Percentiles rank a stretch among this genome's conserved stretches.
phyloP scores from a whole-genome alignment of 2,797 vertebrate species.

The Enoplosus armatus region DNA sequence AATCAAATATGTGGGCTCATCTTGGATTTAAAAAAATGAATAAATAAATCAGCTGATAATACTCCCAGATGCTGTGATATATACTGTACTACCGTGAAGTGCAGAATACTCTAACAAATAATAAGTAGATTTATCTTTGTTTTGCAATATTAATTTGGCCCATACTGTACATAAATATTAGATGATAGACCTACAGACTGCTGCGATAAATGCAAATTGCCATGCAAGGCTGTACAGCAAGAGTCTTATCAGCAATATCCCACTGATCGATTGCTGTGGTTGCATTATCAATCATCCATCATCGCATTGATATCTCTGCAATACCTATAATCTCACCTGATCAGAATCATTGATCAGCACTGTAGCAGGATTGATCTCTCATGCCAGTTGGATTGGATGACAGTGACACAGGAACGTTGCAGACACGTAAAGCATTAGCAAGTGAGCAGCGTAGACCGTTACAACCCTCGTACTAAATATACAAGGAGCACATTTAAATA shows the following conservation, averaged over 20 bases:
- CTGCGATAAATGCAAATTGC: conserved; percentile 66
- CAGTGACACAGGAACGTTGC: conserved; percentile 40
- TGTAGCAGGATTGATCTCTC: conserved; percentile 68
- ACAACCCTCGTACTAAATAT: conserved; percentile 41
- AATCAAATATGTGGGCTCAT: conserved; percentile 60
- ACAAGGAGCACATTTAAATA: conserved; percentile 55
- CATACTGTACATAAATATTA: conserved; percentile 40
- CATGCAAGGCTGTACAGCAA: conserved; percentile 32
- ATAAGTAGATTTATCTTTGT: conserved; percentile 22
- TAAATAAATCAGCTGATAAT: conserved; percentile 22
- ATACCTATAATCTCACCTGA: conserved; percentile 80
- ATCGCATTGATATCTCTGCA: conserved; percentile 81
- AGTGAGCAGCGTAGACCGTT: conserved; percentile 25
- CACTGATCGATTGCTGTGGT: conserved; percentile 73
- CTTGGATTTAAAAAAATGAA: conserved; percentile 41
- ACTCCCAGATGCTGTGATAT: conserved; percentile 6
- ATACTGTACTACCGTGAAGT: neutral
- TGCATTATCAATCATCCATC: conserved; percentile 82
- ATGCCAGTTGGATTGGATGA: conserved; percentile 47
- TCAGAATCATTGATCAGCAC: conserved; percentile 79
- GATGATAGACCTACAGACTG: conserved; percentile 34
- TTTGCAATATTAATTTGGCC: conserved; percentile 44
- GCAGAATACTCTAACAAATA: conserved; percentile 2
- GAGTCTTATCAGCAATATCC: conserved; percentile 77
- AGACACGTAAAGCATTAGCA: conserved; percentile 52